phyloP scores from a whole-genome alignment of 2,797 vertebrate genomes.

The Acanthis flammea region DNA sequence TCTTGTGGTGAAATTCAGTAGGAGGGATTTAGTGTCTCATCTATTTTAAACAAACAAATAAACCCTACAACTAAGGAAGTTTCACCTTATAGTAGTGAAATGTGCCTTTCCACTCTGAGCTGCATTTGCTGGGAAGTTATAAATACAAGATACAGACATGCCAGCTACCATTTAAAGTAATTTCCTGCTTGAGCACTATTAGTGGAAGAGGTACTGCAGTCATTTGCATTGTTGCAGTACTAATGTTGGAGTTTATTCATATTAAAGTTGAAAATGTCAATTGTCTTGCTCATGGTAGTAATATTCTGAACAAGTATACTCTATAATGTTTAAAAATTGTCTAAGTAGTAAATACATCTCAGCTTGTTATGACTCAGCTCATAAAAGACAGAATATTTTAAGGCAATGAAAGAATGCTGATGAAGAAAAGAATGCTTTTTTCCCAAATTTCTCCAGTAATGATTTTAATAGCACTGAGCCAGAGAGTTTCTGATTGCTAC shows the following conservation, averaged over 20 bases:
- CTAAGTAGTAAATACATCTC: conserved; percentile 42
- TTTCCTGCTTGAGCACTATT: conserved; percentile 25
- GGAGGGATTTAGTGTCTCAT: not conserved
- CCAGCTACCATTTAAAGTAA: conserved; percentile 37
- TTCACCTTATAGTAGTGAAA: not conserved
- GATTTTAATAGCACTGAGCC: conserved; percentile 36
- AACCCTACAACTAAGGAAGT: not conserved
- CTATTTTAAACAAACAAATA: conserved; percentile 33
- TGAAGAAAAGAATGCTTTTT: not conserved
- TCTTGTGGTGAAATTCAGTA: conserved; percentile 11
- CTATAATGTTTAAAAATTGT: conserved; percentile 38
- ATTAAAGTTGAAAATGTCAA: conserved; percentile 42
- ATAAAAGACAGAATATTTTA: conserved; percentile 41
- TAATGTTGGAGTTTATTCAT: conserved; percentile 24
- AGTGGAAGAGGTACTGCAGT: conserved; percentile 9
- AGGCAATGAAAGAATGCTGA: conserved; percentile 35
- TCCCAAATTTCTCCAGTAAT: conserved; percentile 30
- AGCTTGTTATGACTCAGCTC: conserved; percentile 53
- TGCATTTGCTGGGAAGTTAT: conserved; percentile 7
- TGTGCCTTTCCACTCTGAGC: not conserved
- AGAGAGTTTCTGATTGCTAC: conserved; percentile 40
- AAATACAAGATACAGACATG: not conserved
- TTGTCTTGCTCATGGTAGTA: conserved; percentile 23
- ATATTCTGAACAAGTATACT: conserved; percentile 15
- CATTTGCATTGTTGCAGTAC: conserved; percentile 18